These are phyloP conservation scores for Manis javanica DNA, from an alignment of 2,797 vertebrate genomes.

Conservation along the genomic window DNA sequence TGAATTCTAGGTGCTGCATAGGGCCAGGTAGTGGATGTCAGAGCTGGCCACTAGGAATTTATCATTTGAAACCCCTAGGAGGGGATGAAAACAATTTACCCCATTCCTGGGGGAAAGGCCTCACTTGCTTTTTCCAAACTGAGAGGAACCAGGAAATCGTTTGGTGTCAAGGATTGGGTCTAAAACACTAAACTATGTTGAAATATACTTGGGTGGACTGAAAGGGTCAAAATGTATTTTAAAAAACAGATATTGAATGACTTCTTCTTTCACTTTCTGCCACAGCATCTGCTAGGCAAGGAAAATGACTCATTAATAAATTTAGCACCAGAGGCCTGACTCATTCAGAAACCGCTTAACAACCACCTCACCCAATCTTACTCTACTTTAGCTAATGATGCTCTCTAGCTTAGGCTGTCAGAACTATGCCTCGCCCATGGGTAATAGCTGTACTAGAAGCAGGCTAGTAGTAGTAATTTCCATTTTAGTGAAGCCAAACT, in stretches of 20 bases:
- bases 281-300: conserved; percentile 49
- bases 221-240: conserved; percentile 45
- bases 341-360: conserved; percentile 70
- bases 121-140: neutral
- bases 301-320: conserved; percentile 72
- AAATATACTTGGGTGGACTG: conserved; percentile 6
- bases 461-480: neutral
- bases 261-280: conserved; percentile 74
- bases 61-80: neutral
- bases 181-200: conserved; percentile 8
- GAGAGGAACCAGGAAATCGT: neutral
- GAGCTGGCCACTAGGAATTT: neutral
- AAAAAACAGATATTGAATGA: conserved; percentile 58
- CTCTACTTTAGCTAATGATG: neutral
- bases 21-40: neutral
- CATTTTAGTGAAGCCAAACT: neutral
- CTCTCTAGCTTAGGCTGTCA: conserved; percentile 13
- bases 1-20: neutral
- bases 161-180: neutral
- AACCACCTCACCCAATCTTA: conserved; percentile 50
- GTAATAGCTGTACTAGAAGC: conserved; percentile 23
- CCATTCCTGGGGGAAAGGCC: neutral
- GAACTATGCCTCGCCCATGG: neutral
- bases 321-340: conserved; percentile 35
- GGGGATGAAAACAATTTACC: neutral